Evolutionary conservation across 1,140 invertebrate species (phyloP).

Genomic region (Drosophila kepulauana): DNA sequence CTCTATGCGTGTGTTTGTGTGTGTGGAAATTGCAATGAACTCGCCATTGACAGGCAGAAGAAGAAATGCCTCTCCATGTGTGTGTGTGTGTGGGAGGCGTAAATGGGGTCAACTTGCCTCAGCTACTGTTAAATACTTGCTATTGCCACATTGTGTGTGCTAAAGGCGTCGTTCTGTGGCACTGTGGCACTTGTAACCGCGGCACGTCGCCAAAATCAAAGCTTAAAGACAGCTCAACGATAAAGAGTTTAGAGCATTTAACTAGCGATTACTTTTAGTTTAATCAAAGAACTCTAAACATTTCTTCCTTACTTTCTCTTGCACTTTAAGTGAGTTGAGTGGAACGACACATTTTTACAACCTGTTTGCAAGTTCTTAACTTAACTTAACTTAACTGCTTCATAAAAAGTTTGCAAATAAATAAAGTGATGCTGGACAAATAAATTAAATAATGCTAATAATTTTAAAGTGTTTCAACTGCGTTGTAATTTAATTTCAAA

Average conservation of each 20-base stretch:
- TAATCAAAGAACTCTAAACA: too few species aligned
- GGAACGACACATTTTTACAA: too few species aligned
- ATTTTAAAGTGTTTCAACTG: too few species aligned
- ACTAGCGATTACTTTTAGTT: too few species aligned
- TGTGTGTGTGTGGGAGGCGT: slow-evolving; percentile 22
- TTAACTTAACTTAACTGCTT: too few species aligned
- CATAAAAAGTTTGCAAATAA: too few species aligned
- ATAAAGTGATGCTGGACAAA: too few species aligned
- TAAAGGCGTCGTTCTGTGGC: slow-evolving; percentile 5
- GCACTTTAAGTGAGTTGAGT: too few species aligned
- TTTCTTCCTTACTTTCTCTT: too few species aligned
- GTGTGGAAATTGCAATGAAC: slow-evolving; percentile 41
- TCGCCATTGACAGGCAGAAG: slow-evolving; percentile 42
- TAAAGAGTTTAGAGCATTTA: background rate
- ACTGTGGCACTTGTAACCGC: slow-evolving; percentile 8
- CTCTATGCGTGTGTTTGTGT: slow-evolving; percentile 6
- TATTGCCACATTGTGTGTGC: slow-evolving; percentile 19
- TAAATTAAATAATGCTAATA: too few species aligned
- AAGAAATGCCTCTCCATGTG: slow-evolving; percentile 36
- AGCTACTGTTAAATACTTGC: slow-evolving; percentile 23
- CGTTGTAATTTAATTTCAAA: too few species aligned
- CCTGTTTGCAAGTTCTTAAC: too few species aligned
- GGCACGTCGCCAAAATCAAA: slow-evolving; percentile 11
- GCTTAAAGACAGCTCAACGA: background rate
- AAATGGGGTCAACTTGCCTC: slow-evolving; percentile 8